Evolutionary conservation across 2,797 vertebrate genomes (phyloP), one percentile per base, ranked within the genome.

Genomic region (Gambelia wislizenii): DNA sequence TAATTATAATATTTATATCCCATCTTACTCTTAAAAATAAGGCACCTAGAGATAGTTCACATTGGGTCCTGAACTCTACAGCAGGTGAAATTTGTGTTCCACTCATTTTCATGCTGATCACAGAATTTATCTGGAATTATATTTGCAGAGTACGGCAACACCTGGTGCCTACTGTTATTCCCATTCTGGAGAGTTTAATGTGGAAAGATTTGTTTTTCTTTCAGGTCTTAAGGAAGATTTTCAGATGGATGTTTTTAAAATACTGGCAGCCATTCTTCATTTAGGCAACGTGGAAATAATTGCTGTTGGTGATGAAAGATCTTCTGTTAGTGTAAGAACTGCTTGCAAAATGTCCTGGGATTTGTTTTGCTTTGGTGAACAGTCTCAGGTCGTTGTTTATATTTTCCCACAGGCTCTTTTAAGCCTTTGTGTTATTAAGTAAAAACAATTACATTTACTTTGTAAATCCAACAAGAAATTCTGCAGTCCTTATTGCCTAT

Each of bases 191-290:
- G 2, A 75, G 33, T 87, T 91, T 85, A 44, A 85, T 90, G 54
- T 92, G 87, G 93, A 85, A 67, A 83, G 54, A 87, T 0, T 77
- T 70, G 0, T 88, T 87, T 91, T 90, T 47, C 86, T 92, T 95
- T 81, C 92, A 99, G 99, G 99, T 86, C 95, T 99, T 91, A 97
- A 97, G 79, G 95, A 97, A 56, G 97, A 98, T 93, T 99, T 99
- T 95, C 99, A 99, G 95, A 97, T 96, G 90, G 98, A 99, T 80
- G 94, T 98, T 64, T 99, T 99, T 92, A 98, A 97, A 96, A 97
- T 98, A 91, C 92, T 99, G 93, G 98, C 99, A 12, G 98, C 98
- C 22, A 97, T 99, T 96, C 97, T 99, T 2, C 99, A 99, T 93
- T 97, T 99, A 92, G 99, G 99, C 92, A 99, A 99, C 0, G 96